Conservation (phyloP, 2,888 invertebrate genomes). For the Agrotis exclamationis region DNA sequence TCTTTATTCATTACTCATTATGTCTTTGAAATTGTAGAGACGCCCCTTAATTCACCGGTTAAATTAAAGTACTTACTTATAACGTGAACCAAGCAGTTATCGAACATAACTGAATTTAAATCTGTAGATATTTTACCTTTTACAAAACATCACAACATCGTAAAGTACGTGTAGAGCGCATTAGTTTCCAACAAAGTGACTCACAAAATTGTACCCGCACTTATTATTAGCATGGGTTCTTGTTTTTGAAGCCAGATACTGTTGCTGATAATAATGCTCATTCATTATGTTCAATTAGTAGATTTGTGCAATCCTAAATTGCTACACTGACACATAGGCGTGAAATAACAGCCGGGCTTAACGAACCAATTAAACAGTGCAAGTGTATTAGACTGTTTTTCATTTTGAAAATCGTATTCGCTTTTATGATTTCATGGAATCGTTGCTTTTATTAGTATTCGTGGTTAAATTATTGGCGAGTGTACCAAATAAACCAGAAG, state of each 20-base stretch:
- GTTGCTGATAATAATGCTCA: slow-evolving; percentile 55
- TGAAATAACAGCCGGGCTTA: slow-evolving; percentile 63
- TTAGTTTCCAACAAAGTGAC: slow-evolving; percentile 65
- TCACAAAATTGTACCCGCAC: slow-evolving; percentile 61
- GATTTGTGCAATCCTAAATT: slow-evolving; percentile 68
- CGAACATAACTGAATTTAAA: neutral
- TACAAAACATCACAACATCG: slow-evolving; percentile 32
- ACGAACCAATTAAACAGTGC: slow-evolving; percentile 72
- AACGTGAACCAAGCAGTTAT: slow-evolving; percentile 2
- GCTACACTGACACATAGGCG: slow-evolving; percentile 58
- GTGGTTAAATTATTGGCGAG: slow-evolving; percentile 39
- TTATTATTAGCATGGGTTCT: slow-evolving; percentile 65
- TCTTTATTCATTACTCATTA: slow-evolving; percentile 67
- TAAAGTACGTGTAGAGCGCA: slow-evolving; percentile 27
- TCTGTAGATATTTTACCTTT: neutral
- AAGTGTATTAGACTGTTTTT: slow-evolving; percentile 50
- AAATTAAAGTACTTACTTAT: slow-evolving; percentile 14
- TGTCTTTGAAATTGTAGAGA: slow-evolving; percentile 59
- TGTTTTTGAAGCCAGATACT: slow-evolving; percentile 63
- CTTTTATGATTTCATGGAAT: slow-evolving; percentile 26
- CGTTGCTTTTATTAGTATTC: slow-evolving; percentile 20
- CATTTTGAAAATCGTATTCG: slow-evolving; percentile 24
- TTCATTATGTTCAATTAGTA: slow-evolving; percentile 63
- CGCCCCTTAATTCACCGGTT: slow-evolving; percentile 35
- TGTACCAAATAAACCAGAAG: slow-evolving; percentile 66